Evolutionary conservation across 2,888 invertebrate genomes (phyloP).

Genomic region (Hyalella azteca): DNA sequence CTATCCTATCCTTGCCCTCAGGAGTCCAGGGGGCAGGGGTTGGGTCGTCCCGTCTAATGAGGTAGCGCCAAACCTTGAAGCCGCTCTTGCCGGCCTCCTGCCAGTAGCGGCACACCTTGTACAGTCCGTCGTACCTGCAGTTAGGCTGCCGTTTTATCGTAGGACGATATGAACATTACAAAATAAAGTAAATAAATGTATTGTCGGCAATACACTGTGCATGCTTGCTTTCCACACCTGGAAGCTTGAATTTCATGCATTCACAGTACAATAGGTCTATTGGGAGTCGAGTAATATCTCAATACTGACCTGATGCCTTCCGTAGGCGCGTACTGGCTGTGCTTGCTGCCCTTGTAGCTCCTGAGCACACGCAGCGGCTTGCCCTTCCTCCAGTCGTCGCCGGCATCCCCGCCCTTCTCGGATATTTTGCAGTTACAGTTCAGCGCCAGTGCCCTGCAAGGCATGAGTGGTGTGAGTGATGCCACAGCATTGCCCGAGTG

Average conservation of each 20-base stretch:
- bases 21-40: constrained; percentile 80
- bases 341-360: constrained; percentile 75
- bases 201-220: too few relatives aligned
- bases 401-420: constrained; percentile 72
- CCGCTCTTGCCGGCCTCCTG: constrained; percentile 79
- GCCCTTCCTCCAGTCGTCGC: constrained; percentile 74
- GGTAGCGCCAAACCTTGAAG: constrained; percentile 79
- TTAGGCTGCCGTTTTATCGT: too few relatives aligned
- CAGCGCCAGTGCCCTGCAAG: constrained; percentile 74
- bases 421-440: constrained; percentile 77
- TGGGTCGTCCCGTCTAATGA: constrained; percentile 78
- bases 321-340: constrained; percentile 79
- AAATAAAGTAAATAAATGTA: too few relatives aligned
- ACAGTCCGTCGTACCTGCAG: constrained; percentile 79
- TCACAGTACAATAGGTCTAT: too few relatives aligned
- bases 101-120: constrained; percentile 84
- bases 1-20: constrained; percentile 69
- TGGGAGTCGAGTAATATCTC: background rate
- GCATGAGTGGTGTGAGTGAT: background rate
- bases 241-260: too few relatives aligned
- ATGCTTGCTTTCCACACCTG: too few relatives aligned
- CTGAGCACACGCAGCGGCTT: constrained; percentile 81
- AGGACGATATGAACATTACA: too few relatives aligned
- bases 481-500: background rate
- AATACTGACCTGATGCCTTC: constrained; percentile 66